These are phyloP conservation scores for Tupaia chinensis DNA, from an alignment of 2,113 vertebrate species.

Conservation along the genomic window DNA sequence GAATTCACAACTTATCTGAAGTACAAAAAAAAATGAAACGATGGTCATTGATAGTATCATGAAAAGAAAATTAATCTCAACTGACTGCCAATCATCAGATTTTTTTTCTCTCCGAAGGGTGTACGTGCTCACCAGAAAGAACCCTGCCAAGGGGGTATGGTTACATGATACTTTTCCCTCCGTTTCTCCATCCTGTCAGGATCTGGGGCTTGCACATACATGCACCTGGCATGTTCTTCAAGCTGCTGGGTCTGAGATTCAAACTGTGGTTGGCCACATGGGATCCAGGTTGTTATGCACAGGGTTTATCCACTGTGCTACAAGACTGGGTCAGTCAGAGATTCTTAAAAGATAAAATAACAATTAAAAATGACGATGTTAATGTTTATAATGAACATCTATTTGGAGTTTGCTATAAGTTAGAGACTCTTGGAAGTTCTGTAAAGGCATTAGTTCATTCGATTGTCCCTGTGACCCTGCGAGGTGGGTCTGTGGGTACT, in stretches of 20 bases:
- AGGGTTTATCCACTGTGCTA: too few relatives aligned
- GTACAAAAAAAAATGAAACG: not conserved
- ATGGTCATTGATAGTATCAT: not conserved
- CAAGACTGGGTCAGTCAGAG: not conserved
- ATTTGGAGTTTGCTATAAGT: not conserved
- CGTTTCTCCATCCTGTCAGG: too few relatives aligned
- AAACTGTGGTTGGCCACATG: too few relatives aligned
- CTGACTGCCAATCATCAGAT: not conserved
- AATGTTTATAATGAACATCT: conserved; percentile 5
- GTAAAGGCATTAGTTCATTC: not conserved
- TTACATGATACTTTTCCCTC: too few relatives aligned
- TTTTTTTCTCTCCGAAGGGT: too few relatives aligned
- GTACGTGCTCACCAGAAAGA: too few relatives aligned
- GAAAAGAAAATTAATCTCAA: not conserved
- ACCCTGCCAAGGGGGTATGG: too few relatives aligned
- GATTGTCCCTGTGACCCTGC: not conserved
- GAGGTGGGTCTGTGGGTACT: not conserved
- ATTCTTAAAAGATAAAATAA: conserved; percentile 14
- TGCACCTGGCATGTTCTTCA: too few relatives aligned
- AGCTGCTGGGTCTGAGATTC: too few relatives aligned
- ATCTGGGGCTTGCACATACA: too few relatives aligned
- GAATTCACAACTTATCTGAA: conserved; percentile 52
- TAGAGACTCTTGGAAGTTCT: not conserved
- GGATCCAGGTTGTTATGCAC: too few relatives aligned
- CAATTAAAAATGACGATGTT: conserved; percentile 1